Conservation (phyloP, 2,113 vertebrate genomes). For the Bungarus multicinctus region DNA sequence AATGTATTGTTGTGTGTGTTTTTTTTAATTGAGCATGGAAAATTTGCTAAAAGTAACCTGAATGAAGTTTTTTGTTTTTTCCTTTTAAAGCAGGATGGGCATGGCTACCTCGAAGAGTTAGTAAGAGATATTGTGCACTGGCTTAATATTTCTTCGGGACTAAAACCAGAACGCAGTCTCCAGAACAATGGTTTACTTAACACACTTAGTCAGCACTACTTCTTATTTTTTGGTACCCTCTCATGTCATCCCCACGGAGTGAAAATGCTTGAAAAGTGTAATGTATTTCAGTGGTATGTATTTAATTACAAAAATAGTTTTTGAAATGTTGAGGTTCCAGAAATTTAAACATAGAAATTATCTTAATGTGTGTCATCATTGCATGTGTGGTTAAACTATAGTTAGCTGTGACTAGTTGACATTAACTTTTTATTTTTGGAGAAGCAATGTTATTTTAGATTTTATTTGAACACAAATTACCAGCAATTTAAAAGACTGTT, state of each 20-base stretch:
- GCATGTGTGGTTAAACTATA: neutral
- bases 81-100: constrained; percentile 81
- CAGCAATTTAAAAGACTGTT: neutral
- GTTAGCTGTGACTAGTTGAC: neutral
- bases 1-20: neutral
- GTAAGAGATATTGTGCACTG: constrained; percentile 94
- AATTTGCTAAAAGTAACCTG: neutral
- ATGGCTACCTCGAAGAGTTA: constrained; percentile 91
- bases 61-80: neutral
- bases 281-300: constrained; percentile 94
- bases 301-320: neutral
- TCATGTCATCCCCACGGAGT: constrained; percentile 93
- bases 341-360: neutral
- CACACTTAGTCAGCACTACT: constrained; percentile 97
- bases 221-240: constrained; percentile 94
- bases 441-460: neutral
- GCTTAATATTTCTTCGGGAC: constrained; percentile 86
- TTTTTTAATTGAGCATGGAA: neutral
- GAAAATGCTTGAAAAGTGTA: constrained; percentile 97
- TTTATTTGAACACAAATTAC: neutral
- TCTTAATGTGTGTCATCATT: neutral
- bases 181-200: constrained; percentile 93
- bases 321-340: neutral
- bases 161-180: constrained; percentile 91
- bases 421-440: neutral